phyloP scores from a whole-genome alignment of 2,888 invertebrate species.

The Drosophila neutralis region DNA sequence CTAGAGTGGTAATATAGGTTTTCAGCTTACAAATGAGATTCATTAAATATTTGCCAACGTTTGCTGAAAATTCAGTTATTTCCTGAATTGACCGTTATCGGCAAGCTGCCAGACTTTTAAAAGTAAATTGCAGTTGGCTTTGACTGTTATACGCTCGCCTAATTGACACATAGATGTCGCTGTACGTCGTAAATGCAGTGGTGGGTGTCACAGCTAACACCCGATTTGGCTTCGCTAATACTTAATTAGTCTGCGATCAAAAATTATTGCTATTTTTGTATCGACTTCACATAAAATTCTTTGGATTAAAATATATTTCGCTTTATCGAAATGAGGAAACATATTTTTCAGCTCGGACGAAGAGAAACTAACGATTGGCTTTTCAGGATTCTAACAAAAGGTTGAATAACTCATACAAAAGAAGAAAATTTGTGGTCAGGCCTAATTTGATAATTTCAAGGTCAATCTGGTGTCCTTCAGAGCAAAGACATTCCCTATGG shows the following conservation, averaged over 20 bases:
- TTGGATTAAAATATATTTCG: not conserved
- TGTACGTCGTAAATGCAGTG: not conserved
- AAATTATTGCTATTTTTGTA: not conserved
- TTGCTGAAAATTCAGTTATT: not conserved
- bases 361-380: not conserved
- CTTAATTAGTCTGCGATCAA: not conserved
- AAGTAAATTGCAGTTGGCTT: accelerated
- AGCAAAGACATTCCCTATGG: not conserved
- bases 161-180: slow-evolving; percentile 33
- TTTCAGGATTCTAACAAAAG: not conserved
- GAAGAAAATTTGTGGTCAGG: not conserved
- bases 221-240: not conserved
- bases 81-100: slow-evolving; percentile 20
- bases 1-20: not conserved
- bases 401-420: not conserved
- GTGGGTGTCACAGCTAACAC: not conserved
- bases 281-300: not conserved
- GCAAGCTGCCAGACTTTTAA: slow-evolving; percentile 24
- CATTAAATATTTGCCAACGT: not conserved
- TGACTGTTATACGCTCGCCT: slow-evolving; percentile 32
- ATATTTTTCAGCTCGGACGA: too few relatives aligned
- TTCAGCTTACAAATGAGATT: not conserved
- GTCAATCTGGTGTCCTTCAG: not conserved
- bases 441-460: not conserved
- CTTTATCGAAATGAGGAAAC: not conserved